Conservation (phyloP, 2,888 invertebrate species). For the Cantharis rufa region DNA sequence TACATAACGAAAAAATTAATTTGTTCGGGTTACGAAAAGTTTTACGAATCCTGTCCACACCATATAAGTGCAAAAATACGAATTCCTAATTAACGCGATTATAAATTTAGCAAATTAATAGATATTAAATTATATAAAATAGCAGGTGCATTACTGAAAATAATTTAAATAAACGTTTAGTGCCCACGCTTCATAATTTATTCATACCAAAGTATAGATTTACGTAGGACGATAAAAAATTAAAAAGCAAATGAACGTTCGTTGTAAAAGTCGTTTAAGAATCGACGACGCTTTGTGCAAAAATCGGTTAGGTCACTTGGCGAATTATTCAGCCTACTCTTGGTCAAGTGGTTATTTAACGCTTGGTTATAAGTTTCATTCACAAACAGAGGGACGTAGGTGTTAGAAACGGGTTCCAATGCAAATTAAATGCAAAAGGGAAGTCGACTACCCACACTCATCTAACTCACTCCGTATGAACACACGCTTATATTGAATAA, state of each 20-base stretch:
- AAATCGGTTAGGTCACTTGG: constrained; percentile 27
- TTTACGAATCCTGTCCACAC: background rate
- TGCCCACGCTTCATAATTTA: constrained; percentile 5
- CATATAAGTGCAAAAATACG: background rate
- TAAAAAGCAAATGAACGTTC: constrained; percentile 13
- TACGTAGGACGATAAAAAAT: constrained; percentile 18
- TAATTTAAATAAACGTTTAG: constrained; percentile 22
- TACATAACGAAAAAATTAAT: background rate
- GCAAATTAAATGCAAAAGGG: constrained; percentile 49
- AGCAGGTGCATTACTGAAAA: constrained; percentile 14
- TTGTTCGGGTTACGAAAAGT: background rate
- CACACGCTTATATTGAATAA: constrained; percentile 10
- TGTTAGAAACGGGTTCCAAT: constrained; percentile 45
- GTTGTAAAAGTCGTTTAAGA: constrained; percentile 3
- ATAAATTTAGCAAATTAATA: background rate
- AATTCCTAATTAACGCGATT: background rate
- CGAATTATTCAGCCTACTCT: constrained; percentile 29
- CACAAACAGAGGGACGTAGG: constrained; percentile 42
- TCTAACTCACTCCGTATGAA: constrained; percentile 26
- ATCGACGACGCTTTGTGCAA: constrained; percentile 16
- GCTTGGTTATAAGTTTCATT: constrained; percentile 45
- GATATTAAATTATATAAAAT: background rate
- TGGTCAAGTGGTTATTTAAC: constrained; percentile 41
- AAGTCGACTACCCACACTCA: constrained; percentile 47
- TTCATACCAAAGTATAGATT: background rate